phyloP scores from a whole-genome alignment of 2,888 invertebrate species.

The Campopleginae sp. region DNA sequence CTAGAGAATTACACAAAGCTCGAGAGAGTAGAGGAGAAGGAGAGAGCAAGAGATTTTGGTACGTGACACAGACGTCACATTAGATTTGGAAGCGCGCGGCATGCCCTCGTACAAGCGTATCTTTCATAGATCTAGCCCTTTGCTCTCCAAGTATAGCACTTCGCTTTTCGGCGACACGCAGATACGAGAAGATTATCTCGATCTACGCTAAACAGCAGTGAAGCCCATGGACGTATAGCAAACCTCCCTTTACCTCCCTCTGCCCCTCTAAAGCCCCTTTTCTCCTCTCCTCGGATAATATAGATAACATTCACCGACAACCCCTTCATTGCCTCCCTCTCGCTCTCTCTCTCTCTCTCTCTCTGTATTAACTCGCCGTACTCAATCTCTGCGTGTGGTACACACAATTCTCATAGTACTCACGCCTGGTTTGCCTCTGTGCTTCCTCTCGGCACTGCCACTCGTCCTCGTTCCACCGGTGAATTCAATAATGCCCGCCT shows the following conservation, averaged over 20 bases:
- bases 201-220: slow-evolving; percentile 82
- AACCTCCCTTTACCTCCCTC: slow-evolving; percentile 70
- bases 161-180: slow-evolving; percentile 82
- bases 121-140: slow-evolving; percentile 74
- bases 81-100: slow-evolving; percentile 80
- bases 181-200: slow-evolving; percentile 81
- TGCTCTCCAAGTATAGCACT: slow-evolving; percentile 75
- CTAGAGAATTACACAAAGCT: slow-evolving; percentile 41
- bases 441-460: slow-evolving; percentile 44
- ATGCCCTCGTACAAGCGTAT: slow-evolving; percentile 77
- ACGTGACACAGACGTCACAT: slow-evolving; percentile 83
- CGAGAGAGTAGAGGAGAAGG: slow-evolving; percentile 42
- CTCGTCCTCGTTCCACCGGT: slow-evolving; percentile 62
- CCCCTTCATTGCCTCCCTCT: slow-evolving; percentile 65
- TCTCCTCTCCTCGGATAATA: slow-evolving; percentile 81
- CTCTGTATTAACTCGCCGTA: slow-evolving; percentile 25
- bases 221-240: slow-evolving; percentile 65
- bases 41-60: slow-evolving; percentile 66
- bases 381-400: slow-evolving; percentile 19
- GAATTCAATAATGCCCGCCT: slow-evolving; percentile 81
- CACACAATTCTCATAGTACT: slow-evolving; percentile 16
- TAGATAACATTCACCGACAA: slow-evolving; percentile 82
- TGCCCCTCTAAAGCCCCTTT: slow-evolving; percentile 64
- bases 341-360: slow-evolving; percentile 50
- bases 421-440: slow-evolving; percentile 33